phyloP scores from a whole-genome alignment of 2,888 invertebrate genomes.

The Rhingia rostrata region DNA sequence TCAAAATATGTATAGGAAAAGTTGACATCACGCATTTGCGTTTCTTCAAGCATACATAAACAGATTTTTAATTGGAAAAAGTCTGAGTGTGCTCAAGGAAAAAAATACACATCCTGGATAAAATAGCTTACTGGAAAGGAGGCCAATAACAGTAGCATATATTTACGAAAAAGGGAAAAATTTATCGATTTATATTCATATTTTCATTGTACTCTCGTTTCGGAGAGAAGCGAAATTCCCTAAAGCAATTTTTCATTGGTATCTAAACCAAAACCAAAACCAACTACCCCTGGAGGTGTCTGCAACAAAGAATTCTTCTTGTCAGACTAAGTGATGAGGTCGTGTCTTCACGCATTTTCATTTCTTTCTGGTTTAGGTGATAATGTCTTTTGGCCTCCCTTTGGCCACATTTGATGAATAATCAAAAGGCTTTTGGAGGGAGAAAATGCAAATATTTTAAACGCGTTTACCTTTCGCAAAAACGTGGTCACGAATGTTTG shows the following conservation, averaged over 20 bases:
- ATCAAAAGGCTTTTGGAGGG: constrained; percentile 26
- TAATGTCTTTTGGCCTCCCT: constrained; percentile 45
- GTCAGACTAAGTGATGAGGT: constrained; percentile 49
- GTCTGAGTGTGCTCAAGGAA: constrained; percentile 3
- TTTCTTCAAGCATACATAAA: constrained; percentile 49
- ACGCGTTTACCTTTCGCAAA: neutral
- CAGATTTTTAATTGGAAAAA: constrained; percentile 55
- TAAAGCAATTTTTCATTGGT: constrained; percentile 34
- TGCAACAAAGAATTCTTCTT: constrained; percentile 2
- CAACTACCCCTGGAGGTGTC: constrained; percentile 17
- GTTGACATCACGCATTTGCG: constrained; percentile 20
- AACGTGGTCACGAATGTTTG: neutral
- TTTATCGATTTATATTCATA: constrained; percentile 69
- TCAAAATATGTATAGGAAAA: too few species aligned
- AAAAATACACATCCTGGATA: constrained; percentile 11
- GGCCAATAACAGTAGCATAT: constrained; percentile 14
- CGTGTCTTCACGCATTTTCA: constrained; percentile 33
- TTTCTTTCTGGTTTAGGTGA: constrained; percentile 34
- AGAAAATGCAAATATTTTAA: constrained; percentile 19
- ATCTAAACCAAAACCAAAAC: constrained; percentile 1
- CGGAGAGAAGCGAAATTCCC: constrained; percentile 5
- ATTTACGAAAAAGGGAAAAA: constrained; percentile 36
- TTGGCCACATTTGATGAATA: constrained; percentile 65
- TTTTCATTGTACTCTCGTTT: constrained; percentile 56
- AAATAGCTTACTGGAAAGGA: constrained; percentile 32